Percentiles rank a stretch among this genome's conserved stretches.
Evolutionary conservation across 2,113 vertebrate genomes (phyloP).

Genomic region (Agapornis roseicollis): DNA sequence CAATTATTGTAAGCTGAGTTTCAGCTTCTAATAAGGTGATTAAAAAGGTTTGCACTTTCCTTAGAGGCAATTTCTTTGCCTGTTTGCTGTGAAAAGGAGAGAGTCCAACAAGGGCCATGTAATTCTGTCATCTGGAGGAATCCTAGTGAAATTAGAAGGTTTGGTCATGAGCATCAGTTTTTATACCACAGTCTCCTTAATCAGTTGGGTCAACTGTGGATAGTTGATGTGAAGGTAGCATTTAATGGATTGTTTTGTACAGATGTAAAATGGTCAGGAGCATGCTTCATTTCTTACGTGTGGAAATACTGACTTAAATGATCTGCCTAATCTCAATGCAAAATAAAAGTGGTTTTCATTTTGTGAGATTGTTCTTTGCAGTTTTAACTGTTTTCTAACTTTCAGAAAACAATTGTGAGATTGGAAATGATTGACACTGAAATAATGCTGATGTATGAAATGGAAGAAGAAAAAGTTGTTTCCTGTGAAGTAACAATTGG

Average conservation of each 20-base stretch:
- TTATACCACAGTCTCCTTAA: neutral
- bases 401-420: neutral
- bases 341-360: neutral
- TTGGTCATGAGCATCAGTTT: neutral
- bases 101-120: neutral
- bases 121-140: neutral
- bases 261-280: neutral
- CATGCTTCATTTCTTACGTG: neutral
- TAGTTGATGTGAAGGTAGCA: neutral
- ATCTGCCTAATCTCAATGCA: neutral
- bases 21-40: neutral
- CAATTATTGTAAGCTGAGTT: neutral
- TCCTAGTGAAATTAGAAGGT: neutral
- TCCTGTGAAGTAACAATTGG: neutral
- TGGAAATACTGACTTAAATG: neutral
- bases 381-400: neutral
- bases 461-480: neutral
- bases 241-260: neutral
- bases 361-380: neutral
- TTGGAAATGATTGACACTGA: neutral
- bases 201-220: neutral
- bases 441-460: neutral
- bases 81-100: neutral
- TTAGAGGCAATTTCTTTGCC: neutral
- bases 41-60: neutral